These are phyloP conservation scores for Polylopha cassiicola DNA, from an alignment of 2,888 invertebrate genomes.

Conservation along the genomic window DNA sequence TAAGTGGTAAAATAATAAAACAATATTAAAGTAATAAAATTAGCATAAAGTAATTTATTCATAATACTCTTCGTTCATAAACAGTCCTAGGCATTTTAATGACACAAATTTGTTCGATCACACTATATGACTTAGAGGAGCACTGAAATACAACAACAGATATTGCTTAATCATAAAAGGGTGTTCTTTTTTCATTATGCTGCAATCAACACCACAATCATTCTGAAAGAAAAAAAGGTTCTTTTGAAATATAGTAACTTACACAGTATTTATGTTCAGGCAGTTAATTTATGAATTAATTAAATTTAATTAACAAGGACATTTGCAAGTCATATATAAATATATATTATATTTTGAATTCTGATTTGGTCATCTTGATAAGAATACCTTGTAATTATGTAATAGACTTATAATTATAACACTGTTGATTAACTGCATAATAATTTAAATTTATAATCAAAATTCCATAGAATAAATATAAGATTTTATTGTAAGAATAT, in stretches of 20 bases:
- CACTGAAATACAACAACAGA: conserved; percentile 29
- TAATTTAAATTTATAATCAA: too few species aligned
- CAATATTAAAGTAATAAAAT: conserved; percentile 21
- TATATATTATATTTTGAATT: neutral
- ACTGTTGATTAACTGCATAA: too few species aligned
- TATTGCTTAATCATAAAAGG: conserved; percentile 29
- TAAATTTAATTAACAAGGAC: neutral
- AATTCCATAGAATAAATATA: too few species aligned
- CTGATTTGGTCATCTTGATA: too few species aligned
- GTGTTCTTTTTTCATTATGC: conserved; percentile 38
- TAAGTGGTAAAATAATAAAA: conserved; percentile 10
- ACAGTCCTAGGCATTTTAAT: conserved; percentile 5
- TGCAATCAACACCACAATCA: conserved; percentile 71
- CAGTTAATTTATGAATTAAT: neutral
- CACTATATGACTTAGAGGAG: conserved; percentile 24
- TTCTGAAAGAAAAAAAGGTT: conserved; percentile 55
- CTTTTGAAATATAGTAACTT: neutral
- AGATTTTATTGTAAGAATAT: too few species aligned
- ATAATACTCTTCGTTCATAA: conserved; percentile 49
- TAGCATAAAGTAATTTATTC: conserved; percentile 36
- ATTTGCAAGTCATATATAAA: too few species aligned
- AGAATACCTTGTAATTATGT: too few species aligned
- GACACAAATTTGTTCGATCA: conserved; percentile 23
- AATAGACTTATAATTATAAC: too few species aligned
- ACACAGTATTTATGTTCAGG: neutral